Base-by-base conservation (phyloP, 2,797 vertebrate genomes). In the Cuniculus paca region DNA sequence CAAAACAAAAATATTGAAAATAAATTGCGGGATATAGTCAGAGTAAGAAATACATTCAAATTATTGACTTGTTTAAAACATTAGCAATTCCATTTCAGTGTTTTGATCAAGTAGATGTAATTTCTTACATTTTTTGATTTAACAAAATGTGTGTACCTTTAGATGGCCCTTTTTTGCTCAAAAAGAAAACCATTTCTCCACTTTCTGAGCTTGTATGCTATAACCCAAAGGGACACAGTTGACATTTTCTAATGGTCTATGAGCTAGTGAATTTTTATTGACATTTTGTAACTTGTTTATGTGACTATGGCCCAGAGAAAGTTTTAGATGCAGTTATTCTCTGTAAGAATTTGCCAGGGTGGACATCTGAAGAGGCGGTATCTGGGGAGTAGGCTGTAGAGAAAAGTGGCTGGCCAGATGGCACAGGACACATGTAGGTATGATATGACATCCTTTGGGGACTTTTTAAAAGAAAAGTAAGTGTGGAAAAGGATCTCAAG, bases 361-460 rank as follows among this genome's bases (percentile, higher is more conserved):
- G 86, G 84, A 56, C 86, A 80, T 95, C 83, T 91, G 92, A 97
- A 95, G 95, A 91, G 79, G 58, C 58, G 70, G 89, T 92, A 61
- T 95, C 94, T 97, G 94, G 94, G 95, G 96, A 96, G 17, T 84
- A 90, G 93, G 50, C 86, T 84, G 10, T 94, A 90, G 95, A 82
- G 82, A n/a, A 72, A 87, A 95, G 88, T 95, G 58, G 36, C 48
- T 0, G 7, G 48, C 96, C 97, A 97, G 97, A 97, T 96, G 97
- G 97, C 70, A n/a, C 58, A 14, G 72, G 79, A 89, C 89, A 85
- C 95, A 92, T 85, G 92, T 93, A 94, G 94, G 90, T 94, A 89
- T 72, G 70, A 95, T 50, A 82, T 65, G 65, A 82, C 86, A 89
- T 70, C 68, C 80, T 92, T 88, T 91, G 42, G 24, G 70, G 74